A percentile compares a stretch with the other conserved stretches of the same genome.
phyloP scores from a whole-genome alignment of 2,888 invertebrate genomes.

The Amorpha juglandis region DNA sequence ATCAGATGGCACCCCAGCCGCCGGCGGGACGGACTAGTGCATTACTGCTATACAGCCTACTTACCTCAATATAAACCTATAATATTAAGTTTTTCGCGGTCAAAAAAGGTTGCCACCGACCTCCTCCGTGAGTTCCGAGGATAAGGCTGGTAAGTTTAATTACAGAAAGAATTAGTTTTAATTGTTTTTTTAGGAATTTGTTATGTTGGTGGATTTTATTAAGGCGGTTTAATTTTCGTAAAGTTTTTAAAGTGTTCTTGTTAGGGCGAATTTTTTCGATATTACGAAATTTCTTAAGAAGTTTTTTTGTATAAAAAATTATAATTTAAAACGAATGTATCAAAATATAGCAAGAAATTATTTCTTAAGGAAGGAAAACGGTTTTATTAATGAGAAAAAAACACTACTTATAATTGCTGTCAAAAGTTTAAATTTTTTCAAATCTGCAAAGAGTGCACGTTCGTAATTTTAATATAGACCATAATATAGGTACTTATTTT shows the following conservation, averaged over 20 bases:
- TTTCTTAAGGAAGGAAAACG: too few species aligned
- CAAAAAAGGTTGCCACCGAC: slow-evolving; percentile 31
- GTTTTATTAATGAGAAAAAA: too few species aligned
- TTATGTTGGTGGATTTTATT: slow-evolving; percentile 1
- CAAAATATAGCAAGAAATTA: too few species aligned
- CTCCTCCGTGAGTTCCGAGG: neutral
- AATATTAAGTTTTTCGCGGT: slow-evolving; percentile 22
- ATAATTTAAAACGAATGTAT: too few species aligned
- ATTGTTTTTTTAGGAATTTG: slow-evolving; percentile 21
- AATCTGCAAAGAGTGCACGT: too few species aligned
- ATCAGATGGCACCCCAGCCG: slow-evolving; percentile 63
- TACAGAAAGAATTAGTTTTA: neutral
- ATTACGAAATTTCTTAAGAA: too few species aligned
- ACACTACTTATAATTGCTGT: too few species aligned
- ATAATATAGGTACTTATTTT: too few species aligned
- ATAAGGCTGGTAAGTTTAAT: slow-evolving; percentile 47
- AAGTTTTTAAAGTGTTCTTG: neutral
- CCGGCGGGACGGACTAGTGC: slow-evolving; percentile 47
- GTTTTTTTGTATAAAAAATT: too few species aligned
- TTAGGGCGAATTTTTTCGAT: too few species aligned
- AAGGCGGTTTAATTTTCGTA: neutral
- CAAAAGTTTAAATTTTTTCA: too few species aligned
- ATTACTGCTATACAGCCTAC: slow-evolving; percentile 9
- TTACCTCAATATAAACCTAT: slow-evolving; percentile 25
- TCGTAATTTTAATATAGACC: too few species aligned